Conservation (phyloP, 2,888 invertebrate species). For the Philopedon plagiatum region DNA sequence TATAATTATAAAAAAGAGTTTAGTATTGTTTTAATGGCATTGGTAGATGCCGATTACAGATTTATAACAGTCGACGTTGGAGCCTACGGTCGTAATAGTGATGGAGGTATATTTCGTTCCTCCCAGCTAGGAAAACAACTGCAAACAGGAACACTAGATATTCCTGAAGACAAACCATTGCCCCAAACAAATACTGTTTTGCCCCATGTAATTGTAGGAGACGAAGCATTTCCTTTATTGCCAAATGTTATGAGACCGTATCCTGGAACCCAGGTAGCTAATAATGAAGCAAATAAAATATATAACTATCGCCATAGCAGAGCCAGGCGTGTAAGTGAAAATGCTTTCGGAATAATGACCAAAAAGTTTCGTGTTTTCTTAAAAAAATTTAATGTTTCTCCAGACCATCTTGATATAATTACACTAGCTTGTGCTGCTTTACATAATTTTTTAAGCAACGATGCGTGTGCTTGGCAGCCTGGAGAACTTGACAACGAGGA, state of each 20-base stretch:
- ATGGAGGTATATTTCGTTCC: constrained; percentile 47
- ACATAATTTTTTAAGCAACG: constrained; percentile 25
- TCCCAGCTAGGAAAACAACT: constrained; percentile 44
- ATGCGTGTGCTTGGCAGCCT: constrained; percentile 43
- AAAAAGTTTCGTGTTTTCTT: constrained; percentile 20
- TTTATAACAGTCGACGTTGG: constrained; percentile 49
- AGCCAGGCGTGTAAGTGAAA: constrained; percentile 45
- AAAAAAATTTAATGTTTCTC: constrained; percentile 28
- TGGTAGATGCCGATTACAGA: constrained; percentile 45
- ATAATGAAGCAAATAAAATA: constrained; percentile 45
- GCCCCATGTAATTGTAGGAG: too few species aligned
- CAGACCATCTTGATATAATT: constrained; percentile 18
- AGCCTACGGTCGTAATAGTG: constrained; percentile 47
- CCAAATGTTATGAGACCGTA: constrained; percentile 50
- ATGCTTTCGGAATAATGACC: constrained; percentile 44
- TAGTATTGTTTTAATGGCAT: constrained; percentile 46
- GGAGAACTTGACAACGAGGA: constrained; percentile 39
- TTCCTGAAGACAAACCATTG: constrained; percentile 42
- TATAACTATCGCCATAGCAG: constrained; percentile 52
- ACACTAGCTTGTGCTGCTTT: too few species aligned
- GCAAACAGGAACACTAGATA: constrained; percentile 20
- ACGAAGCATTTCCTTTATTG: constrained; percentile 45
- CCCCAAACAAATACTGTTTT: too few species aligned
- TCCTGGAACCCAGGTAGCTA: constrained; percentile 43
- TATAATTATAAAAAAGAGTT: constrained; percentile 51